Percentiles rank a stretch among this genome's conserved stretches.
Evolutionary conservation across 2,113 vertebrate genomes (phyloP).

Genomic region (Xiphorhynchus elegans): DNA sequence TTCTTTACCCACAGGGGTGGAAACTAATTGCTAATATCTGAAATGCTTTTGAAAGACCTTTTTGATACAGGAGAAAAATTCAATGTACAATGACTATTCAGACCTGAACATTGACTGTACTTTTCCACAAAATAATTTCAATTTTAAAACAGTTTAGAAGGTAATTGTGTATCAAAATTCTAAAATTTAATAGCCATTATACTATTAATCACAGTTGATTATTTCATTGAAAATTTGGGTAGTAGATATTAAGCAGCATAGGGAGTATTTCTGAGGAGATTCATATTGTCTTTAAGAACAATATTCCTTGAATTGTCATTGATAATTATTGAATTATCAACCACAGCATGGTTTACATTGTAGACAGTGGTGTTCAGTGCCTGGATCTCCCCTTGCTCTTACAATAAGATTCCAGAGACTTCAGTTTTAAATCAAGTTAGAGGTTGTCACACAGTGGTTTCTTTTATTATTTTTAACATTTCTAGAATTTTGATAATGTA

Average conservation of each 20-base stretch:
- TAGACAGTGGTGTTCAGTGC: background rate
- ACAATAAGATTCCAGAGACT: background rate
- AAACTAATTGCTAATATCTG: background rate
- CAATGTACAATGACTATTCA: background rate
- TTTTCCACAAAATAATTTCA: background rate
- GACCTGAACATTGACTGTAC: background rate
- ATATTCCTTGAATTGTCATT: background rate
- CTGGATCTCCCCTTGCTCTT: background rate
- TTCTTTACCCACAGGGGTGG: background rate
- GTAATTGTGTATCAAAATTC: background rate
- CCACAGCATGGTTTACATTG: background rate
- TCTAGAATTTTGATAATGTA: background rate
- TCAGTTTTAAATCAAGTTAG: background rate
- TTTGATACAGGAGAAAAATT: background rate
- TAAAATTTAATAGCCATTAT: background rate
- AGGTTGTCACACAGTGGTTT: background rate
- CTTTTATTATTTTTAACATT: background rate
- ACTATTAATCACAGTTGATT: background rate
- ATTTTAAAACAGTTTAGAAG: background rate
- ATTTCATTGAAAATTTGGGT: background rate
- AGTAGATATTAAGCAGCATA: background rate
- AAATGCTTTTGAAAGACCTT: background rate
- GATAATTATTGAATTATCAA: background rate
- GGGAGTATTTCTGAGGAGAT: background rate
- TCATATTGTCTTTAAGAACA: background rate